Evolutionary conservation across 1,140 invertebrate species (phyloP).

Genomic region (Antheraea pernyi): DNA sequence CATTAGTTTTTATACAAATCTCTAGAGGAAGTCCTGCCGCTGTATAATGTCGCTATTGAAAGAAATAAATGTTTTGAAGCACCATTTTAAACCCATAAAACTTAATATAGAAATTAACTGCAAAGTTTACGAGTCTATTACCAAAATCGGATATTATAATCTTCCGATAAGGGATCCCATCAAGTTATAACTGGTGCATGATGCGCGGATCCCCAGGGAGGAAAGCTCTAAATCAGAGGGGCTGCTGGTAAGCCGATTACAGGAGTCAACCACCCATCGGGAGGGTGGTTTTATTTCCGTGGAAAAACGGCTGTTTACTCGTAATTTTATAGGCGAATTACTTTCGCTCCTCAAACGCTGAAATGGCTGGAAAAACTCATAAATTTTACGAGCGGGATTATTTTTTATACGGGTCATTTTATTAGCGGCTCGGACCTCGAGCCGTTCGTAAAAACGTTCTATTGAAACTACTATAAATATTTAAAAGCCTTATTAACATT

Average conservation of each 20-base stretch:
- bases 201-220: conserved; percentile 50
- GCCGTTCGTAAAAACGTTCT: conserved; percentile 15
- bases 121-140: conserved; percentile 69
- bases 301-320: conserved; percentile 73
- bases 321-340: conserved; percentile 73
- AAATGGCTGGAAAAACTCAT: conserved; percentile 61
- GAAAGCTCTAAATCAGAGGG: conserved; percentile 50
- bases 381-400: conserved; percentile 64
- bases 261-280: conserved; percentile 56
- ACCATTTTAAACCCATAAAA: not conserved
- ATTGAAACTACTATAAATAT: conserved; percentile 19
- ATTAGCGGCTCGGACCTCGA: conserved; percentile 27
- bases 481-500: conserved; percentile 12
- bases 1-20: not conserved
- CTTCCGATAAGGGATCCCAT: conserved; percentile 72
- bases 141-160: conserved; percentile 72
- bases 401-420: conserved; percentile 56
- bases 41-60: conserved; percentile 16
- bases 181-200: conserved; percentile 65
- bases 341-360: conserved; percentile 67
- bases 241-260: conserved; percentile 67
- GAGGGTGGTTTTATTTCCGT: conserved; percentile 65
- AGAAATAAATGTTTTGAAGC: not conserved
- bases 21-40: not conserved
- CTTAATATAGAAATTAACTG: conserved; percentile 39